A percentile compares a stretch with the other conserved stretches of the same genome.
These are phyloP conservation scores for Crotalus helleri DNA, from an alignment of 2,113 vertebrate species.

Conservation along the genomic window DNA sequence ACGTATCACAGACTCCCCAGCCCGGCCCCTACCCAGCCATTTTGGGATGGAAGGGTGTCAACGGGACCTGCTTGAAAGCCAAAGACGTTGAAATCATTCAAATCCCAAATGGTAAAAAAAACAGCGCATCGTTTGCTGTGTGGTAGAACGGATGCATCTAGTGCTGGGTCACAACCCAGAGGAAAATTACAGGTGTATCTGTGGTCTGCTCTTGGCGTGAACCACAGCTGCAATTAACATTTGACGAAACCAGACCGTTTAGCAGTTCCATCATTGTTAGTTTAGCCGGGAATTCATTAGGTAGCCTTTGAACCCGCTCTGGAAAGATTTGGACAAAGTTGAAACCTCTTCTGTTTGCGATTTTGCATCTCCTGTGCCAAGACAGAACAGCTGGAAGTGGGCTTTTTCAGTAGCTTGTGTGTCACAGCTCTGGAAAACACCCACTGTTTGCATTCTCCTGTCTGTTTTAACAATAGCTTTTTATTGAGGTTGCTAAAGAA, in stretches of 20 bases:
- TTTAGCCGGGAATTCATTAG: background rate
- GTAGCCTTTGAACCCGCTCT: background rate
- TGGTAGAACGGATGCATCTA: rapidly evolving
- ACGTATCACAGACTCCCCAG: rapidly evolving
- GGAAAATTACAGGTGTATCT: background rate
- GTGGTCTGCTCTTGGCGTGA: too few species aligned
- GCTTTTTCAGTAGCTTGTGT: background rate
- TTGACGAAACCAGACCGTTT: background rate
- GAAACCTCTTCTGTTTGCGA: background rate
- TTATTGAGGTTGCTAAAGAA: background rate
- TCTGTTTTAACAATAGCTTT: background rate
- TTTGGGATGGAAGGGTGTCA: background rate
- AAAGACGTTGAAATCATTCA: background rate
- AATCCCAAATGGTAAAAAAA: background rate
- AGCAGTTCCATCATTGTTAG: background rate
- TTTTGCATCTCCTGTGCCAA: background rate
- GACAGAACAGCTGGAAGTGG: background rate
- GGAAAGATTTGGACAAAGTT: background rate
- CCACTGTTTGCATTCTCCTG: background rate
- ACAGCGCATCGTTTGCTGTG: background rate
- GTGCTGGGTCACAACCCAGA: background rate
- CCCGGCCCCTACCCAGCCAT: background rate
- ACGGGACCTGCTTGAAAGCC: background rate
- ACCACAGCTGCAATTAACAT: background rate
- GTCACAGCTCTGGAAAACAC: background rate